phyloP scores from a whole-genome alignment of 2,797 vertebrate genomes.

The Masticophis lateralis region DNA sequence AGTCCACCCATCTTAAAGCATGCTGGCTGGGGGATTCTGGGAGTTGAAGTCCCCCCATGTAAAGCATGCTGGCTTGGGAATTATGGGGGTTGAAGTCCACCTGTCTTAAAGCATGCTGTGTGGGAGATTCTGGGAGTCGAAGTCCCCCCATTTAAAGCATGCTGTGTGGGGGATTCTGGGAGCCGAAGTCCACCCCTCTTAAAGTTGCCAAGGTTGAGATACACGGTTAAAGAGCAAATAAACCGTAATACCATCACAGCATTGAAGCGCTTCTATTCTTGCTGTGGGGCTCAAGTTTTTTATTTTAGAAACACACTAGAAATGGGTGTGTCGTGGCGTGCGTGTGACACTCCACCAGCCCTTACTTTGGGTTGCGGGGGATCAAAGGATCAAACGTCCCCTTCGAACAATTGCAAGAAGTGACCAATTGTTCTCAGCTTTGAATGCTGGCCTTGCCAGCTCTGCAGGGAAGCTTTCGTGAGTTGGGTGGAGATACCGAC shows the following conservation, averaged over 20 bases:
- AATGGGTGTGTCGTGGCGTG: background rate
- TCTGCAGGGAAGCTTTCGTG: background rate
- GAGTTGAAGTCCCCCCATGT: no score
- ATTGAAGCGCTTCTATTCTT: background rate
- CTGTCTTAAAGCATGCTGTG: no score
- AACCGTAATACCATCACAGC: background rate
- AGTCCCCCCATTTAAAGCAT: no score
- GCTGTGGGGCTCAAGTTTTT: background rate
- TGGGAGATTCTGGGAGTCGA: no score
- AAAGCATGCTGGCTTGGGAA: no score
- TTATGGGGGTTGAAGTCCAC: no score
- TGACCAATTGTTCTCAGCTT: background rate
- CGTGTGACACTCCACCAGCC: background rate
- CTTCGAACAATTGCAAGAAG: background rate
- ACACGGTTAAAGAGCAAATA: background rate
- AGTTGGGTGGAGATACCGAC: background rate
- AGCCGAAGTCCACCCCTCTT: no score
- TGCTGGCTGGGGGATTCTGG: no score
- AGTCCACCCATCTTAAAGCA: no score
- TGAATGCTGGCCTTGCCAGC: background rate
- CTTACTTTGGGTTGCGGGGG: background rate
- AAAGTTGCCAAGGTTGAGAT: background rate
- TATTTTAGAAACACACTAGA: background rate
- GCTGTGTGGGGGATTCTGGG: no score
- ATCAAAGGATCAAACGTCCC: constrained; percentile 4